Evolutionary conservation across 2,888 invertebrate species (phyloP), one percentile per base, ranked within the genome.

Genomic region (Hipparchia semele): DNA sequence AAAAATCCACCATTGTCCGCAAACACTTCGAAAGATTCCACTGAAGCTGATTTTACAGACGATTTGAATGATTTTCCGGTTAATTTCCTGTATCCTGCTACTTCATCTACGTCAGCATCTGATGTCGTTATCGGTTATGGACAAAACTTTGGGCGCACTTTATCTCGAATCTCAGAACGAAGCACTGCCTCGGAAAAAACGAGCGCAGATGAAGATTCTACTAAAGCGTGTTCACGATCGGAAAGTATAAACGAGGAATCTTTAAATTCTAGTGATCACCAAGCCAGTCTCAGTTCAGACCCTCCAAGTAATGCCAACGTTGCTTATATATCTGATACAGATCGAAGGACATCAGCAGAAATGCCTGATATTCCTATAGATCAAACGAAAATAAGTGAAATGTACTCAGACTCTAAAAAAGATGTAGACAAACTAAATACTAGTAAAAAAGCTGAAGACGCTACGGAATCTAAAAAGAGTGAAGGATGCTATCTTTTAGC

Each of bases 101-200:
- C 95, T 8, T 95, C 95, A 33, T 94, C 95, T 53, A 33, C 65
- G 39, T 94, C 94, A 3, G 94, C 95, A 79, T 94, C 96, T 0
- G 97, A 97, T 83, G 95, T 97, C 64, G 94, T 97, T 67, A 95
- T 95, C 65, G 96, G 96, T 8, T 97, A 96, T 81, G 96, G 96
- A 7, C 95, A 96, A 74, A 96, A 96, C 62, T 97, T 97, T 88
- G 96, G 96, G 0, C 95, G 98, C 61, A 98, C 98, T 0, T 92
- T 98, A 49, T 98, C 98, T 0, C 94, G 98, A 76, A 98, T 98
- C 83, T 98, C 98, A 0, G 98, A 98, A 89, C 95, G 98, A 61
- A 98, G 98, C 79, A 98, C 98, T 9, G 97, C 97, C 10, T 98
- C 98, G 0, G 98, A 98, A 85, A 98, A 98, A 87, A 97, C 97